Evolutionary conservation across 2,797 vertebrate species (phyloP).

Genomic region (Bucorvus abyssinicus): DNA sequence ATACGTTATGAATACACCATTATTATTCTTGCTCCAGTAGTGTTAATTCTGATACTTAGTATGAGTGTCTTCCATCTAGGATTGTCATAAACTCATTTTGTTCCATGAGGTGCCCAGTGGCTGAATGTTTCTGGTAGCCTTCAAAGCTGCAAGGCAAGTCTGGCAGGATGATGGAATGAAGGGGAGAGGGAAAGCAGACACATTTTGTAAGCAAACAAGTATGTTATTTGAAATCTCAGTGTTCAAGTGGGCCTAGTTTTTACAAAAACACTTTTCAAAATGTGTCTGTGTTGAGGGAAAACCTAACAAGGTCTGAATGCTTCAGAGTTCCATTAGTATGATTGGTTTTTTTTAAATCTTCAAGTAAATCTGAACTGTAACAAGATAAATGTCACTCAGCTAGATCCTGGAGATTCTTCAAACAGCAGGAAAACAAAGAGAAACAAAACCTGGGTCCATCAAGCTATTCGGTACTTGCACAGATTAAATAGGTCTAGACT

Average conservation of each 20-base stretch:
- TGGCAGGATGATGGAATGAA: background rate
- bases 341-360: background rate
- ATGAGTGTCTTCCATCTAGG: rapidly evolving
- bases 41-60: background rate
- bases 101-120: background rate
- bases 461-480: background rate
- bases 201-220: background rate
- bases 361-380: background rate
- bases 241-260: background rate
- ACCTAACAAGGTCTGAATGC: background rate
- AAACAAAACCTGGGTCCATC: background rate
- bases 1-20: rapidly evolving
- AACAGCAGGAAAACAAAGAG: background rate
- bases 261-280: background rate
- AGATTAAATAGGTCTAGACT: background rate
- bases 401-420: background rate
- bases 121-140: background rate
- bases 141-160: background rate
- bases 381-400: background rate
- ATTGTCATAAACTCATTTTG: background rate
- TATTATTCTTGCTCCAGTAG: background rate
- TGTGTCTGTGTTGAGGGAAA: background rate
- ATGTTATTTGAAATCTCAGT: background rate
- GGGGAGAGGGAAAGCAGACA: conserved; percentile 8
- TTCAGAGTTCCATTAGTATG: background rate